Conservation (phyloP, 2,797 vertebrate species). For the Enoplosus armatus region DNA sequence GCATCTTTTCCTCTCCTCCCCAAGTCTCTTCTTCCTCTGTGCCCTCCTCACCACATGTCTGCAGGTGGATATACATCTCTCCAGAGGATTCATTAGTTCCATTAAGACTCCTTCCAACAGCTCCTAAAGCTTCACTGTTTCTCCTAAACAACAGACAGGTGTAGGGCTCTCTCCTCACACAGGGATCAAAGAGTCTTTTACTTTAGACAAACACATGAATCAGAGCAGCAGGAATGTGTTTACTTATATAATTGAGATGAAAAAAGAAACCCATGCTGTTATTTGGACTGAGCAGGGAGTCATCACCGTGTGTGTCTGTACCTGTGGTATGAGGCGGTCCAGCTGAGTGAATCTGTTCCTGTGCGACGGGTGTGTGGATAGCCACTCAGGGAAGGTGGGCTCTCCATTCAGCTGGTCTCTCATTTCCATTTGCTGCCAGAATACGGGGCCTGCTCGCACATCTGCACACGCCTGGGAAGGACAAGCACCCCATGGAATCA, state of each 20-base stretch:
- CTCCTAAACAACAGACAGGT: constrained; percentile 41
- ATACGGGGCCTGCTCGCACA: constrained; percentile 92
- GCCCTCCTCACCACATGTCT: constrained; percentile 47
- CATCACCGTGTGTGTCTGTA: constrained; percentile 67
- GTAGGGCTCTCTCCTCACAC: constrained; percentile 11
- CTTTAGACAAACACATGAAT: constrained; percentile 12
- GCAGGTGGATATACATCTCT: constrained; percentile 64
- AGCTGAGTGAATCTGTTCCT: constrained; percentile 88
- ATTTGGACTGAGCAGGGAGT: not conserved
- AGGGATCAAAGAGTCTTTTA: constrained; percentile 35
- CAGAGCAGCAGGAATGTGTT: constrained; percentile 5
- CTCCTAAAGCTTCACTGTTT: constrained; percentile 49
- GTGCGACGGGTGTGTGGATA: constrained; percentile 96
- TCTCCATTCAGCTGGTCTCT: constrained; percentile 82
- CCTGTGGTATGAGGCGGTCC: constrained; percentile 92
- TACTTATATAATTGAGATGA: not conserved
- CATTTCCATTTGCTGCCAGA: constrained; percentile 96
- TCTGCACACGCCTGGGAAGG: constrained; percentile 92
- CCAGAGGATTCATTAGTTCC: constrained; percentile 75
- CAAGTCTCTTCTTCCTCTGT: constrained; percentile 43
- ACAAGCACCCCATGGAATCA: constrained; percentile 16
- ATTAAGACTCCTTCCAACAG: constrained; percentile 52
- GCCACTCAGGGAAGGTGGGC: constrained; percentile 89
- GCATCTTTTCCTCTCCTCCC: constrained; percentile 47
- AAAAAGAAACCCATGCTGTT: not conserved